Evolutionary conservation across 2,797 vertebrate species (phyloP).

Genomic region (Rhinella marina): DNA sequence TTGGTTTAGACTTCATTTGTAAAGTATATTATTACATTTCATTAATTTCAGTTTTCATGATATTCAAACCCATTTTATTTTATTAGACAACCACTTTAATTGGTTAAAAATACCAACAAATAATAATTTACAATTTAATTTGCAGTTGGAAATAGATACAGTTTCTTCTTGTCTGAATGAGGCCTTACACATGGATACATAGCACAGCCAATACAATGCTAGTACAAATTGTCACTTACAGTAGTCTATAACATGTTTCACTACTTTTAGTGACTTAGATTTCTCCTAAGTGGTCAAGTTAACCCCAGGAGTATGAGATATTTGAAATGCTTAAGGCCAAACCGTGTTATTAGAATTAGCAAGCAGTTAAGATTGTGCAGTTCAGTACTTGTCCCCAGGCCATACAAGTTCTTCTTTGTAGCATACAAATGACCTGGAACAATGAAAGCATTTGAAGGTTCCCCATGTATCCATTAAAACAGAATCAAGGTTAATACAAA

Average conservation of each 20-base stretch:
- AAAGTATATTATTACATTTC: no score
- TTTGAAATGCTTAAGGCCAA: conserved; percentile 49
- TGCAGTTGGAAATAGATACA: no score
- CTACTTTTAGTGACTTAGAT: conserved; percentile 42
- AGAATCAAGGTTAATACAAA: conserved; percentile 19
- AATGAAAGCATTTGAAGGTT: conserved; percentile 44
- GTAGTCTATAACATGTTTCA: conserved; percentile 11
- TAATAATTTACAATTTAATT: no score
- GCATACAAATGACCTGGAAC: conserved; percentile 46
- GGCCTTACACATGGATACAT: background rate
- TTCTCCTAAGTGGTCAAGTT: conserved; percentile 20
- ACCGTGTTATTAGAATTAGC: conserved; percentile 46
- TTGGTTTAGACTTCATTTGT: no score
- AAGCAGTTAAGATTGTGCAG: conserved; percentile 33
- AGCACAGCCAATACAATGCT: background rate
- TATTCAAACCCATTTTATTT: no score
- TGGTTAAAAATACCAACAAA: no score
- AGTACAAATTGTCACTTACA: conserved; percentile 9
- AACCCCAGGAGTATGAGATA: conserved; percentile 26
- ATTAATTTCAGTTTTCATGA: no score
- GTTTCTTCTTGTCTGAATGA: background rate
- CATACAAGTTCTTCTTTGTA: conserved; percentile 53
- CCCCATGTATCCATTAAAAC: conserved; percentile 4
- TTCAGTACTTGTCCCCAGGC: conserved; percentile 48
- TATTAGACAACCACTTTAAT: no score